Percentiles rank a stretch among this genome's conserved stretches.
These are phyloP conservation scores for Ophonus ardosiacus DNA, from an alignment of 2,888 invertebrate genomes.

Conservation along the genomic window DNA sequence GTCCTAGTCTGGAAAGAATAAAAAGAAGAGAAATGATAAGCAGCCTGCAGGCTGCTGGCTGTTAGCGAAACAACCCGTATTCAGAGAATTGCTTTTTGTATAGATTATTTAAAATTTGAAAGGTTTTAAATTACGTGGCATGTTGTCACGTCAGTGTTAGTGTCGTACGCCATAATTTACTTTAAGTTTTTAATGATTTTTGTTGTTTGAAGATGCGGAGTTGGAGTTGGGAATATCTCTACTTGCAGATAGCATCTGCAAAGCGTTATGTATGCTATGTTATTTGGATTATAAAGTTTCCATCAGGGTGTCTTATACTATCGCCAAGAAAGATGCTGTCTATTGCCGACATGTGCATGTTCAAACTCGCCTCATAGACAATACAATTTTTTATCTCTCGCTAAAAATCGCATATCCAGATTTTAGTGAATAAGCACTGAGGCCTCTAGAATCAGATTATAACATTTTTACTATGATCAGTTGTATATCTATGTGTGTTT, in stretches of 20 bases:
- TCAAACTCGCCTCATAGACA: background rate
- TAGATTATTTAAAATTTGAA: slow-evolving; percentile 46
- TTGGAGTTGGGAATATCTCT: slow-evolving; percentile 1
- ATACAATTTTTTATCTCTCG: too few relatives aligned
- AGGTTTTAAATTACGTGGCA: slow-evolving; percentile 42
- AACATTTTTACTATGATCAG: too few relatives aligned
- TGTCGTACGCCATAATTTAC: slow-evolving; percentile 33
- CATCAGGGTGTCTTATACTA: slow-evolving; percentile 5
- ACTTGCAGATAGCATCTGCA: slow-evolving; percentile 7
- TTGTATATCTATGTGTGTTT: too few relatives aligned
- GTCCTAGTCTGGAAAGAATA: slow-evolving; percentile 23
- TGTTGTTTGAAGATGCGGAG: background rate
- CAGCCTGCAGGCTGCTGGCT: background rate
- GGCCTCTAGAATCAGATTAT: too few relatives aligned
- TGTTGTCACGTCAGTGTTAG: slow-evolving; percentile 48
- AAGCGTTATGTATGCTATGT: slow-evolving; percentile 34
- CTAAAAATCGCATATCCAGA: too few relatives aligned
- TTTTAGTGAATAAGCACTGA: too few relatives aligned
- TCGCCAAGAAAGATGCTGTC: slow-evolving; percentile 28
- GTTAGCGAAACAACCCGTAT: slow-evolving; percentile 50
- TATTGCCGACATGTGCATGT: slow-evolving; percentile 2
- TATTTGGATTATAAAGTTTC: slow-evolving; percentile 42
- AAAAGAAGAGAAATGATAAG: slow-evolving; percentile 49
- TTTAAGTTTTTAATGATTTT: slow-evolving; percentile 18
- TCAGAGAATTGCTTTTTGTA: slow-evolving; percentile 51